Evolutionary conservation across 1,140 invertebrate species (phyloP), one percentile per base, ranked within the genome.

Genomic region (Pogonomyrmex californicus): DNA sequence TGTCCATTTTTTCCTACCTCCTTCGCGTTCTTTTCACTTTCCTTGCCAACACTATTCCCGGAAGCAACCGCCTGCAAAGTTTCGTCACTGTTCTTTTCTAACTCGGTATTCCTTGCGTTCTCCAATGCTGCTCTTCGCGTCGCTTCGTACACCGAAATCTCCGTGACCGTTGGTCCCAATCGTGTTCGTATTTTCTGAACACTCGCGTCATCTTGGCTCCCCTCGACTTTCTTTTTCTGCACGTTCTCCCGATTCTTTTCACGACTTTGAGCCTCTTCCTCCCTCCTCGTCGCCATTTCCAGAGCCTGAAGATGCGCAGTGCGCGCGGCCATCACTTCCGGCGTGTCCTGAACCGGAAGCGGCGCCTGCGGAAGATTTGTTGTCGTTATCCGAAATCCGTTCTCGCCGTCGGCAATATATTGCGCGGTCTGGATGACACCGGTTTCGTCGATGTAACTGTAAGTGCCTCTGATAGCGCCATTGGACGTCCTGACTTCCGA

Each of bases 301-400:
- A 85, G 14, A 17, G 92, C 91, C 17, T 92, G 88, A 0, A 94
- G 85, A 78, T 95, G 94, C 30, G 89, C 91, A 0, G 89, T 90
- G 6, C 92, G 88, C 0, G 93, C 94, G 0, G 92, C 93, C 3
- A 79, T 71, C 2, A 94, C 93, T 86, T 94, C 95, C 44, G 94
- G 93, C 4, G 93, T 94, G 4, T 95, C 93, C 17, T 91, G 77
- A 1, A 93, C 93, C 9, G 93, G 93, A 12, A 87, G 87, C n/a
- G 94, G 93, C 12, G 93, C 92, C 49, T 93, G 88, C 0, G 96
- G 96, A n/a, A 96, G 87, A 91, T 96, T 96, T 47, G 96, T 96
- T 9, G 96, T 96, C 3, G 94, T 92, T 4, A 96, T 95, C 6
- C 95, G 93, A 92, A 96, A 96, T 6, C 96, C 96, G 63, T 92